Conservation (phyloP, 2,797 vertebrate species). For the Propithecus perrieri region DNA sequence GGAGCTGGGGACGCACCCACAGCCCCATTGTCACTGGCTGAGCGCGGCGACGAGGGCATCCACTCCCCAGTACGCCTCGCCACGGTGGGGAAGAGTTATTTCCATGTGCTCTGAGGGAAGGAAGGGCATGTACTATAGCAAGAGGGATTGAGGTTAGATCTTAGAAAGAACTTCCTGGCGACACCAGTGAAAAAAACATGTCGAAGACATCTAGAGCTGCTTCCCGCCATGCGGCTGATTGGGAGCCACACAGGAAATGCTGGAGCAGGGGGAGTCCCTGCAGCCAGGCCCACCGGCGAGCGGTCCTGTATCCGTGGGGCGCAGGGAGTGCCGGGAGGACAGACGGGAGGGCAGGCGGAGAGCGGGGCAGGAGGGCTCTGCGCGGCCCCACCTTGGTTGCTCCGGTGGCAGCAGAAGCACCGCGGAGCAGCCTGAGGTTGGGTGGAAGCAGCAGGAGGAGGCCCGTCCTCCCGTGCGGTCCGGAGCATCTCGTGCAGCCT, state of each 20-base stretch:
- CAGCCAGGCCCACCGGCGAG: neutral
- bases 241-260: neutral
- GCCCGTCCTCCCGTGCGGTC: neutral
- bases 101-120: neutral
- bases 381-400: neutral
- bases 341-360: neutral
- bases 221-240: neutral
- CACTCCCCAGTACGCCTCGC: neutral
- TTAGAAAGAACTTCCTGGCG: slow-evolving; percentile 8
- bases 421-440: neutral
- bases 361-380: neutral
- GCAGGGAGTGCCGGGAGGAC: neutral
- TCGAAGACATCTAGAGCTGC: neutral
- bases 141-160: neutral
- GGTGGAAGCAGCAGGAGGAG: neutral
- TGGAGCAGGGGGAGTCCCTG: neutral
- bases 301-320: neutral
- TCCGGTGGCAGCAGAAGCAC: neutral
- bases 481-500: neutral
- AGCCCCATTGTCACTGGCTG: neutral
- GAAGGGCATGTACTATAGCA: neutral
- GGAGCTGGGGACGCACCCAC: neutral
- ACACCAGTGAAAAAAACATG: neutral
- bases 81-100: neutral
- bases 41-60: neutral